These are phyloP conservation scores for Palythoa grandis DNA, from an alignment of 92 coral and sea anemone species.

Conservation along the genomic window DNA sequence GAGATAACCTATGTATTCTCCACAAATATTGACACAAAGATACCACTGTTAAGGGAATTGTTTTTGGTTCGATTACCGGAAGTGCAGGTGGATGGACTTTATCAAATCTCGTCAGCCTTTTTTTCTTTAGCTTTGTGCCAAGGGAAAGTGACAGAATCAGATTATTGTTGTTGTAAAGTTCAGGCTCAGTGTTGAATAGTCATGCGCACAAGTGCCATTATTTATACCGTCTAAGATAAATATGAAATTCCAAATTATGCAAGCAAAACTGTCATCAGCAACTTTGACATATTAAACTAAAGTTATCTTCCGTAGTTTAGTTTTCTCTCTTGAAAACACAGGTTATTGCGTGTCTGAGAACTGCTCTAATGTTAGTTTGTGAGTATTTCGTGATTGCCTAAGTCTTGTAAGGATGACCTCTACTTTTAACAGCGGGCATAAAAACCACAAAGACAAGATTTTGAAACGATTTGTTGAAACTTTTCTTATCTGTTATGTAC, in stretches of 20 bases:
- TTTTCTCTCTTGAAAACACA: not conserved
- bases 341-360: conserved; percentile 18
- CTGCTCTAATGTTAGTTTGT: not conserved
- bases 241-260: not conserved
- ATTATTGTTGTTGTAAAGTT: not conserved
- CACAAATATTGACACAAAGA: not conserved
- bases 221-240: not conserved
- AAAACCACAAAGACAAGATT: conserved; percentile 14
- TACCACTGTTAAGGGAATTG: not conserved
- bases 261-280: not conserved
- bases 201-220: not conserved
- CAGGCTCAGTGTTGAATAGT: not conserved
- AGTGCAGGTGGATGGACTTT: not conserved
- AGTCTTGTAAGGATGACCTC: conserved; percentile 13
- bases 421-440: not conserved
- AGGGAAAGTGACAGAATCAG: conserved; percentile 6
- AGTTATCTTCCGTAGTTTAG: not conserved
- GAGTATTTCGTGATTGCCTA: not conserved
- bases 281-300: not conserved
- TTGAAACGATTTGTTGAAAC: not conserved
- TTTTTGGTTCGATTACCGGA: not conserved
- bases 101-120: not conserved
- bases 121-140: conserved; percentile 16
- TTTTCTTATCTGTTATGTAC: not conserved
- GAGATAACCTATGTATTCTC: not conserved